Conservation (phyloP, 1,140 invertebrate species). For the Calosoma granatense region DNA sequence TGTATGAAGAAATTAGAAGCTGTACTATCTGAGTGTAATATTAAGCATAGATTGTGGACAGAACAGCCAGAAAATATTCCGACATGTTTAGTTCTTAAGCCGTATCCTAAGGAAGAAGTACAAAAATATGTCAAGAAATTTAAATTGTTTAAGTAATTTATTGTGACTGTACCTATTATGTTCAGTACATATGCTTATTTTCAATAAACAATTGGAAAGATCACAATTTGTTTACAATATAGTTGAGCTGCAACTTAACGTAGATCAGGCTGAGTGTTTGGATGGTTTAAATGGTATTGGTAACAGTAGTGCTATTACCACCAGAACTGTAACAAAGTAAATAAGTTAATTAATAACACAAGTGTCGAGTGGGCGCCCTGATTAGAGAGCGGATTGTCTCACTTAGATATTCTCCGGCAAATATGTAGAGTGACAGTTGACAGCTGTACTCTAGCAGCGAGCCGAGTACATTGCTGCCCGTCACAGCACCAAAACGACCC, state of each 20-base stretch:
- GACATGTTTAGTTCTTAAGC: constrained; percentile 89
- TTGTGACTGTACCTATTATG: too few species aligned
- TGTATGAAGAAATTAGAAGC: constrained; percentile 55
- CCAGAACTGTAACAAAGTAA: constrained; percentile 20
- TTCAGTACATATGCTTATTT: too few species aligned
- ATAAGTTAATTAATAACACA: constrained; percentile 5
- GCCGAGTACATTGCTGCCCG: constrained; percentile 39
- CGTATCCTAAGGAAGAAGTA: constrained; percentile 76
- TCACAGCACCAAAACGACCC: constrained; percentile 39
- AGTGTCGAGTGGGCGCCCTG: too few species aligned
- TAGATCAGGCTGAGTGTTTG: too few species aligned
- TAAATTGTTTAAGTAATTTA: constrained; percentile 61
- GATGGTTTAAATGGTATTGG: constrained; percentile 15
- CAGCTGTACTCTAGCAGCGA: constrained; percentile 39
- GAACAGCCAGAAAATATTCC: constrained; percentile 96
- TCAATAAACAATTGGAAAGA: too few species aligned
- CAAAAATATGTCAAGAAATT: constrained; percentile 81
- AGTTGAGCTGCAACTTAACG: too few species aligned
- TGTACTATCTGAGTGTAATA: constrained; percentile 56
- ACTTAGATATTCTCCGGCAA: constrained; percentile 37
- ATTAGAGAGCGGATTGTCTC: too few species aligned
- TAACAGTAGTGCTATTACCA: constrained; percentile 18
- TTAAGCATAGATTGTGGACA: constrained; percentile 91
- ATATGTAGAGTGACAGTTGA: constrained; percentile 35
- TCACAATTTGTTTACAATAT: too few species aligned